phyloP scores from a whole-genome alignment of 2,888 invertebrate species.

The Beris morrisii region DNA sequence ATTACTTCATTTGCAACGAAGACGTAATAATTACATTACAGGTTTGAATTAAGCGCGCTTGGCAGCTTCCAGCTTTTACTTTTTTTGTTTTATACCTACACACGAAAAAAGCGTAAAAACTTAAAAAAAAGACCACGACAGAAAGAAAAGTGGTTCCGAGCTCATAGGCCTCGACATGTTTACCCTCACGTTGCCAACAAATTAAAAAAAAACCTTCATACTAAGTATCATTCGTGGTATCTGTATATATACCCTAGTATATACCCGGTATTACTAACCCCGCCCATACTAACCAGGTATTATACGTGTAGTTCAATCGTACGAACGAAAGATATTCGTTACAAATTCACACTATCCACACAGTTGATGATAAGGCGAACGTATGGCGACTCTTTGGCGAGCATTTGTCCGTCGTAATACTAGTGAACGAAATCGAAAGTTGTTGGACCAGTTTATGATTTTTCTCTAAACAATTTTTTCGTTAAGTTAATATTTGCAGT shows the following conservation, averaged over 20 bases:
- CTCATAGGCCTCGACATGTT: constrained; percentile 8
- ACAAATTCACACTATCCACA: constrained; percentile 14
- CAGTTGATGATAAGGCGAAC: constrained; percentile 10
- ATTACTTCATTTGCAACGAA: constrained; percentile 16
- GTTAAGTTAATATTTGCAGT: constrained; percentile 9
- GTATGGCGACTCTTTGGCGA: constrained; percentile 8
- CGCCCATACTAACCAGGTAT: too few relatives aligned
- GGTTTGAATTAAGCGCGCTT: constrained; percentile 10
- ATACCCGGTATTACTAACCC: too few relatives aligned
- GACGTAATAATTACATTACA: constrained; percentile 5
- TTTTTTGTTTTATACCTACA: background rate
- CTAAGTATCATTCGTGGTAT: too few relatives aligned
- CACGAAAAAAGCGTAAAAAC: background rate
- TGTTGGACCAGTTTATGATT: constrained; percentile 32
- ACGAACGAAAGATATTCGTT: constrained; percentile 9
- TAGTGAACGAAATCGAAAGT: constrained; percentile 36
- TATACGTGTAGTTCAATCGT: too few relatives aligned
- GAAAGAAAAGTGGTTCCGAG: constrained; percentile 5
- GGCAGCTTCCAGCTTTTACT: constrained; percentile 17
- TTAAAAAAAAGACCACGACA: constrained; percentile 2
- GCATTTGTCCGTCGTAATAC: constrained; percentile 5
- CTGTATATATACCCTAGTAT: too few relatives aligned
- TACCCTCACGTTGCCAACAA: background rate
- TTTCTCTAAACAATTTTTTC: constrained; percentile 24
- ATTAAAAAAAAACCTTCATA: too few relatives aligned